Percentiles rank a stretch among this genome's conserved stretches.
These are phyloP conservation scores for Manacus vitellinus DNA, from an alignment of 2,113 vertebrate genomes.

Conservation along the genomic window DNA sequence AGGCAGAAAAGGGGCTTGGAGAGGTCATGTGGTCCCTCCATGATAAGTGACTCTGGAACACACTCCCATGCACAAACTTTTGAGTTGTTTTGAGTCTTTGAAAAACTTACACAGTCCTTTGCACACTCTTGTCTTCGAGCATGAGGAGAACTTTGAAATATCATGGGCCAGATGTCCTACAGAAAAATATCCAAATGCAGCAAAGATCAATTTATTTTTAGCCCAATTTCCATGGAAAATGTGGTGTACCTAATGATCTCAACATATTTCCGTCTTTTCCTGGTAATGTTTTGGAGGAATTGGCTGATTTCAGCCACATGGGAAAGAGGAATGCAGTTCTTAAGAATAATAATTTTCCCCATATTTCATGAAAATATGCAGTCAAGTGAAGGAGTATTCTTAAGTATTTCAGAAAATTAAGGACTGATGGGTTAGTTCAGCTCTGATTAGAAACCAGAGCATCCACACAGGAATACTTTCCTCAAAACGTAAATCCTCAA, in stretches of 20 bases:
- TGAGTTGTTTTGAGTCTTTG: not conserved
- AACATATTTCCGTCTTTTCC: not conserved
- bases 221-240: not conserved
- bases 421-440: not conserved
- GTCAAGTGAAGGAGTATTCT: not conserved
- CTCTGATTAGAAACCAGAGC: not conserved
- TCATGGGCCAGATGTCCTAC: not conserved
- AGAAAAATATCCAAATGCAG: not conserved
- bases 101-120: not conserved
- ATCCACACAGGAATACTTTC: not conserved
- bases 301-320: not conserved
- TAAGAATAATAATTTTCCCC: not conserved
- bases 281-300: not conserved
- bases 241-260: accelerated
- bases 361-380: not conserved
- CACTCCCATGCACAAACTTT: no score
- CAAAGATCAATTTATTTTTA: not conserved
- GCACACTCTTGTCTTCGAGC: not conserved
- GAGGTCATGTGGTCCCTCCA: not conserved
- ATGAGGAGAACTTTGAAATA: not conserved
- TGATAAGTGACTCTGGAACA: not conserved
- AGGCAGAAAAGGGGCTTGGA: not conserved
- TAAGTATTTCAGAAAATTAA: not conserved
- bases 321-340: not conserved
- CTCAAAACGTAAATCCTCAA: not conserved